Evolutionary conservation across 2,888 invertebrate species (phyloP), one percentile per base, ranked within the genome.

Genomic region (Rosalia funebris): DNA sequence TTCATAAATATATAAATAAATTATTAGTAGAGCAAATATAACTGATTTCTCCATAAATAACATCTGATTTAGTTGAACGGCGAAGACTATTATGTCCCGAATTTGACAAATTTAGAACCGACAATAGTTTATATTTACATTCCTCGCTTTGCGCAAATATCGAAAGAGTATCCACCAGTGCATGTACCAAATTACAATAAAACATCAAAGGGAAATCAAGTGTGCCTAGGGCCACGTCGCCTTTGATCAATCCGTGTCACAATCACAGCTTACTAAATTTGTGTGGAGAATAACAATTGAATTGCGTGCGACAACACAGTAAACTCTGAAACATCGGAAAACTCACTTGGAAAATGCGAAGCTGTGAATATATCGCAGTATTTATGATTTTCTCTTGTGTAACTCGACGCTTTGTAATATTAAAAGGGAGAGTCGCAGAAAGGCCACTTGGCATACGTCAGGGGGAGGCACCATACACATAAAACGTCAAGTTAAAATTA

Each of bases 221-320:
- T 66, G 61, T 62, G 71, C 72, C 72, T 57, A 60, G 66, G 72
- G 75, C 66, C 63, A 57, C 57, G 63, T 61, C 68, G 65, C 69
- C 77, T 79, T 79, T 78, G 79, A 79, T 79, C 77, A 71, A 66
- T 66, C 63, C 63, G 69, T 69, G 75, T 75, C 72, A 76, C 76
- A 77, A 78, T 78, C 78, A 77, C 74, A 65, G 66, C 68, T 66
- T 69, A 67, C 71, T 68, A 71, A 71, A 73, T 77, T 76, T 74
- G 70, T 70, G 73, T 66, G 61, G 58, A 66, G 72, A 69, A 72
- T 72, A 71, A 71, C 71, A 71, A 72, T 71, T 63, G 71, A 60
- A 66, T 68, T 62, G 66, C 64, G 60, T 66, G 69, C 46, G 61
- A 62, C 57, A 56, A 66, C 66, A 58, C 58, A 54, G 56, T 57